Evolutionary conservation across 2,888 invertebrate genomes (phyloP), one percentile per base, ranked within the genome.

Genomic region (Dione juno): DNA sequence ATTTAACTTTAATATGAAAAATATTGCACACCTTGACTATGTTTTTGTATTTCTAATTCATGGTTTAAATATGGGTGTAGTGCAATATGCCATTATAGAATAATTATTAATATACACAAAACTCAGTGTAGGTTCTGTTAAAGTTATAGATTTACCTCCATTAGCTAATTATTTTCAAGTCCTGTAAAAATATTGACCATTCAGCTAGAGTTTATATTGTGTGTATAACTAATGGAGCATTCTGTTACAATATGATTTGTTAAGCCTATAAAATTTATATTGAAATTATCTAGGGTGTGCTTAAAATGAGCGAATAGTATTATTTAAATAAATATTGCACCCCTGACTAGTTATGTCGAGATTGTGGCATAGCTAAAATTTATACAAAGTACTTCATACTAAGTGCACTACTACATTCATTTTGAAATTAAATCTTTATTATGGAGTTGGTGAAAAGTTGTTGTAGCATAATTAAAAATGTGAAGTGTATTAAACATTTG

Each of bases 401-500:
- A 78, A 78, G 82, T 86, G 90, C 90, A 90, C 88, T 80, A 83
- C 80, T 79, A 80, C 78, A 82, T 83, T 88, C 65, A 82, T 88
- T 75, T 88, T 84, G 86, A 82, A 79, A 81, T 80, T 86, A 85
- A 75, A 83, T 89, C 83, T 87, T 85, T 84, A 85, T 85, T 86
- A 83, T 81, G 76, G 82, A 84, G 83, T 85, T 80, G 76, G 86
- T 86, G 88, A 89, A 85, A 35, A 83, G 88, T 89, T 86, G 82
- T 85, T 84, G 88, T 92, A 89, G 89, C 82, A 85, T 90, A 86
- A 87, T 88, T 88, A 87, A 82, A 85, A 84, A 84, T 86, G 87
- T 90, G 88, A 89, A 88, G 83, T 88, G 87, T 90, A 90, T 84
- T 88, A 84, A 90, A 88, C 81, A 87, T 84, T 88, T 88, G 84